phyloP scores from a whole-genome alignment of 37 sponge, comb jelly and placozoan species.

The Hexactinellida sp. region DNA sequence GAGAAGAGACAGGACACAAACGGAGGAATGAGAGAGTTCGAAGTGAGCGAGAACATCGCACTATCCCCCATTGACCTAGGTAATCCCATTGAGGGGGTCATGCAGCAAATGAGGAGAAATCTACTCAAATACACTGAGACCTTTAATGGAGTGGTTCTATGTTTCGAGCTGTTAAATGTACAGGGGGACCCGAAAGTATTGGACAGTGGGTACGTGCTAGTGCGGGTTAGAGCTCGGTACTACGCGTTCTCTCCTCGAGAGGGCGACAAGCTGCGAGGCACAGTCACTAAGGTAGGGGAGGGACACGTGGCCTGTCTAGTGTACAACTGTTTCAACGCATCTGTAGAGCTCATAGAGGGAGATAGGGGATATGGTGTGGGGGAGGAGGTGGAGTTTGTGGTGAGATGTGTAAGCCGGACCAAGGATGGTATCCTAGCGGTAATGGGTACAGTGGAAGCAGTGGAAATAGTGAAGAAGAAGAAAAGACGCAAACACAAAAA shows the following conservation, averaged over 20 bases:
- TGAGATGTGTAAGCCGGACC: not conserved
- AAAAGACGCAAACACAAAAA: not conserved
- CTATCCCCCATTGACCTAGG: not conserved
- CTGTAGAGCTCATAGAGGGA: not conserved
- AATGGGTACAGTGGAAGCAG: not conserved
- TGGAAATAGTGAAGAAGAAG: not conserved
- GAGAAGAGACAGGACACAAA: not conserved
- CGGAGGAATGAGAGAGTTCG: not conserved
- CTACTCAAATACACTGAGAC: not conserved
- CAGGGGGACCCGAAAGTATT: not conserved
- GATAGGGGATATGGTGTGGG: not conserved
- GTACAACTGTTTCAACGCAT: constrained; percentile 8
- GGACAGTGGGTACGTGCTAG: not conserved
- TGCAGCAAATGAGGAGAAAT: not conserved
- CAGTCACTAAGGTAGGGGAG: not conserved
- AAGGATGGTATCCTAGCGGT: constrained; percentile 8
- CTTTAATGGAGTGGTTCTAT: not conserved
- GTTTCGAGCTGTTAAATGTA: not conserved
- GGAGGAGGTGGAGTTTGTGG: not conserved
- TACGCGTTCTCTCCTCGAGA: not conserved
- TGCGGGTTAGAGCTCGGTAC: not conserved
- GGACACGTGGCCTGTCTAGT: not conserved
- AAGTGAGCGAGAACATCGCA: not conserved
- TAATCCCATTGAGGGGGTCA: not conserved
- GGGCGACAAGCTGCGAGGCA: not conserved